phyloP scores from a whole-genome alignment of 2,797 vertebrate species.

The Philypnodon macrostomus region DNA sequence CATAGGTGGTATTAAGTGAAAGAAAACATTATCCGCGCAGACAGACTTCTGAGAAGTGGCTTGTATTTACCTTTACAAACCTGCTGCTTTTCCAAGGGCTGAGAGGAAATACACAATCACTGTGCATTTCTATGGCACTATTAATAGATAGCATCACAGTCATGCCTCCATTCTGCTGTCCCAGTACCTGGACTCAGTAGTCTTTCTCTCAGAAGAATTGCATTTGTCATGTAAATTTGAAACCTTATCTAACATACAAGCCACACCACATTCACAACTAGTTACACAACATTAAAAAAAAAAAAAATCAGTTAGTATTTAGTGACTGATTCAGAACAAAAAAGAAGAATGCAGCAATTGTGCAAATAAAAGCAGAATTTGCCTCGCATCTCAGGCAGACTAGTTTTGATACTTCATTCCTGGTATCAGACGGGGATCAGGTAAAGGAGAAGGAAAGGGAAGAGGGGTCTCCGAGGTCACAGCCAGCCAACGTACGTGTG shows the following conservation, averaged over 20 bases:
- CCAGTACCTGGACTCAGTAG: neutral
- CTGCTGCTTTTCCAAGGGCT: neutral
- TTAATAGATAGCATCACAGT: neutral
- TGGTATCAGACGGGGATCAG: conserved; percentile 43
- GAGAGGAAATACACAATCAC: neutral
- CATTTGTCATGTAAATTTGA: no score
- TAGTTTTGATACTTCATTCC: conserved; percentile 10
- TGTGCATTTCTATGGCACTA: neutral
- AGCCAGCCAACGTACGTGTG: conserved; percentile 41
- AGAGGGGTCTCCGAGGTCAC: conserved; percentile 54
- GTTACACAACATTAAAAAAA: no score
- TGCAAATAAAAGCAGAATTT: neutral
- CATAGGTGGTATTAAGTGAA: conserved; percentile 37
- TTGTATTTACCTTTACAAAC: conserved; percentile 12
- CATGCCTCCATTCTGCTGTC: neutral
- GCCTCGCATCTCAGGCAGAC: neutral
- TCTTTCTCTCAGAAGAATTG: no score
- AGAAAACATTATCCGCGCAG: conserved; percentile 40
- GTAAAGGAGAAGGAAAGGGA: conserved; percentile 22
- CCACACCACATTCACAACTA: no score
- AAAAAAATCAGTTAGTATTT: no score
- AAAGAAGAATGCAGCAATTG: neutral
- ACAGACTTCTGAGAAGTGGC: conserved; percentile 23
- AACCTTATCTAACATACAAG: no score
- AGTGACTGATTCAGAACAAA: no score